Evolutionary conservation across 1,140 invertebrate genomes (phyloP).

Genomic region (Epicauta chinensis): DNA sequence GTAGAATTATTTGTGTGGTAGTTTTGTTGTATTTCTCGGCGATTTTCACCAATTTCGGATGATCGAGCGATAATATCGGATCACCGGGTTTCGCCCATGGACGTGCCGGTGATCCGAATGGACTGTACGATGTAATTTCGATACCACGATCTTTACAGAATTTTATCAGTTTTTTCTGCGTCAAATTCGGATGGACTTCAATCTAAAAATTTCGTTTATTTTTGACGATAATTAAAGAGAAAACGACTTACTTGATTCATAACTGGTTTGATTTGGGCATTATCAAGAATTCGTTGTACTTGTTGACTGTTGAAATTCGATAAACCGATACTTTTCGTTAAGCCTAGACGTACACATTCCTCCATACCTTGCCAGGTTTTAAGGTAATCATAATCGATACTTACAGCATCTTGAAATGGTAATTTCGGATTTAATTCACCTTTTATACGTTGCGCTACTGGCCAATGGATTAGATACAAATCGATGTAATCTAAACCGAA

Average conservation of each 20-base stretch:
- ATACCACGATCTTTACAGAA: conserved; percentile 58
- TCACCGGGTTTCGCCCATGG: conserved; percentile 65
- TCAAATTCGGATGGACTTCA: conserved; percentile 35
- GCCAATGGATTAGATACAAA: conserved; percentile 76
- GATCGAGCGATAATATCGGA: conserved; percentile 56
- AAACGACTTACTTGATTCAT: conserved; percentile 51
- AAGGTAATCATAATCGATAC: conserved; percentile 61
- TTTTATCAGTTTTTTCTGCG: conserved; percentile 32
- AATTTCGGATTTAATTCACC: conserved; percentile 22
- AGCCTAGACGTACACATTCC: conserved; percentile 59
- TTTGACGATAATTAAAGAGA: too few relatives aligned
- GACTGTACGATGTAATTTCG: conserved; percentile 68
- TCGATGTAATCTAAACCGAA: conserved; percentile 68
- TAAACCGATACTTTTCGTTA: conserved; percentile 70
- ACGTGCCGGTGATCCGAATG: conserved; percentile 58
- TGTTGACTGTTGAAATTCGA: conserved; percentile 82
- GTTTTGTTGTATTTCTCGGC: conserved; percentile 57
- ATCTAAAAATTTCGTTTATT: conserved; percentile 24
- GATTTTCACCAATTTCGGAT: conserved; percentile 50
- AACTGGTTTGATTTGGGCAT: conserved; percentile 62
- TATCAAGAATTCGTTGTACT: conserved; percentile 58
- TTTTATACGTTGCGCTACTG: conserved; percentile 43
- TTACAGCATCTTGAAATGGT: conserved; percentile 42
- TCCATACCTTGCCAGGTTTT: conserved; percentile 82
- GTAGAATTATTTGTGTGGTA: conserved; percentile 53